These are phyloP conservation scores for Pteropus alecto DNA, from an alignment of 2,113 vertebrate species.

Conservation along the genomic window DNA sequence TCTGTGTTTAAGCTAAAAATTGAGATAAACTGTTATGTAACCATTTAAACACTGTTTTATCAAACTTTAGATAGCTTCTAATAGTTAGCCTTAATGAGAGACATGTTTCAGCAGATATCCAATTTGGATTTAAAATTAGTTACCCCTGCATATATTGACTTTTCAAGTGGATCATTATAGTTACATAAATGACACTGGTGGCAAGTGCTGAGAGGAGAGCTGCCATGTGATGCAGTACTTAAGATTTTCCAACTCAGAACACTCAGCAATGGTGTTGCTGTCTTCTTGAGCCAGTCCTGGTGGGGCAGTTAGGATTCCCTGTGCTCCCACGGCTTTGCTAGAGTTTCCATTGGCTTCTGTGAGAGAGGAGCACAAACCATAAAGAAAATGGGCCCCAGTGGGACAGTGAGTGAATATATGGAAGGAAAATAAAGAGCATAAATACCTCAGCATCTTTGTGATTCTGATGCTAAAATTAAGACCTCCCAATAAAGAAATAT, in stretches of 20 bases:
- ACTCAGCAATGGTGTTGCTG: neutral
- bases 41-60: neutral
- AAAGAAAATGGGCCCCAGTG: neutral
- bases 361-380: neutral
- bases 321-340: neutral
- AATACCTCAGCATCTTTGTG: neutral
- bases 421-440: neutral
- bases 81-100: neutral
- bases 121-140: neutral
- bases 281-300: neutral
- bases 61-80: neutral
- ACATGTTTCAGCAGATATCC: neutral
- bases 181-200: neutral
- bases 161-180: neutral
- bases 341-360: constrained; percentile 1
- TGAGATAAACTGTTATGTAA: neutral
- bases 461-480: neutral
- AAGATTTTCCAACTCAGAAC: neutral
- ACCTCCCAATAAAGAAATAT: neutral
- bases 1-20: neutral
- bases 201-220: neutral
- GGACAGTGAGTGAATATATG: neutral
- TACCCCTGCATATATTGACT: neutral
- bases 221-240: neutral
- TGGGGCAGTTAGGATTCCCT: neutral